phyloP scores from a whole-genome alignment of 2,797 vertebrate genomes.

The Picus viridis region DNA sequence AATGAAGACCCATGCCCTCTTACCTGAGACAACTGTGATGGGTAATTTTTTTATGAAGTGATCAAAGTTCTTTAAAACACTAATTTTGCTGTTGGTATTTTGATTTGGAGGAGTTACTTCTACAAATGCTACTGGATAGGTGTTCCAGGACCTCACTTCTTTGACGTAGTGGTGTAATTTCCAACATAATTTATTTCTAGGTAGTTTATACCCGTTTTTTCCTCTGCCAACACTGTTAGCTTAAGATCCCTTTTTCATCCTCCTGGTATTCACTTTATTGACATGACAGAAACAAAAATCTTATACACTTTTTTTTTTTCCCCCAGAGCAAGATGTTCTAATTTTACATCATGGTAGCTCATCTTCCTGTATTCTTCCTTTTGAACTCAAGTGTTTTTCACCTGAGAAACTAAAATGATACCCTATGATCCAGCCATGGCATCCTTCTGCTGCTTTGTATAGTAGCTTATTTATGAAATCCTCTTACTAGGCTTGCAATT shows the following conservation, averaged over 20 bases:
- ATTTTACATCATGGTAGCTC: not conserved
- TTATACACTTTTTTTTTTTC: not conserved
- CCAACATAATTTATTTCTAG: not conserved
- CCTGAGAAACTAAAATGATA: not conserved
- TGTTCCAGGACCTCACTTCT: not conserved
- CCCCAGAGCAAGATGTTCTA: not conserved
- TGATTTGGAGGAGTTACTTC: not conserved
- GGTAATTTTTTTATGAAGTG: not conserved
- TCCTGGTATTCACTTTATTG: not conserved
- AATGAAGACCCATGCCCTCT: not conserved
- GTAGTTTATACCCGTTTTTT: not conserved
- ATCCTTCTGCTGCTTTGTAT: not conserved
- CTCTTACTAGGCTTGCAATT: not conserved
- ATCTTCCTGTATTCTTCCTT: not conserved
- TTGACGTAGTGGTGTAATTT: not conserved
- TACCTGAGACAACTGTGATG: not conserved
- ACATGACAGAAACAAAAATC: not conserved
- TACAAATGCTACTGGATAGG: not conserved
- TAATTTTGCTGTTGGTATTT: not conserved
- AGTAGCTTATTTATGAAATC: not conserved
- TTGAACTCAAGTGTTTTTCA: not conserved
- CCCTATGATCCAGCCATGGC: accelerated
- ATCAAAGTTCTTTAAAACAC: not conserved
- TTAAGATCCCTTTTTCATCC: not conserved
- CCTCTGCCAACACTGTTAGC: not conserved